Evolutionary conservation across 2,888 invertebrate species (phyloP).

Genomic region (Tolmerus cingulatus): DNA sequence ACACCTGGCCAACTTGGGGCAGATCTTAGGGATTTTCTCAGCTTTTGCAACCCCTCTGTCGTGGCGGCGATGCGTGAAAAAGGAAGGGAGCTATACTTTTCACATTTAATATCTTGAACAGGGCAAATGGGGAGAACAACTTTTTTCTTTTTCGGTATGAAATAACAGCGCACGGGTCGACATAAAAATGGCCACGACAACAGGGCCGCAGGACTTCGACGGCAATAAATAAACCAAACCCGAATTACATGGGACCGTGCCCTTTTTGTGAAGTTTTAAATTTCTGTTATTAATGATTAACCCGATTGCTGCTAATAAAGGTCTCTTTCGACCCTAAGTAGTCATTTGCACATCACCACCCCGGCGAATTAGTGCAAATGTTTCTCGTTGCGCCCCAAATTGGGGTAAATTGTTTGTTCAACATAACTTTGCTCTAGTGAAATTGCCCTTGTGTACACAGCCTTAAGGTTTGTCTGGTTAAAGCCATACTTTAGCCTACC

Average conservation of each 20-base stretch:
- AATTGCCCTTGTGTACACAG: neutral
- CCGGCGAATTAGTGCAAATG: neutral
- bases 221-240: neutral
- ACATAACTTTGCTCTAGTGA: neutral
- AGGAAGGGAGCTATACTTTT: neutral
- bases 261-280: slow-evolving; percentile 1
- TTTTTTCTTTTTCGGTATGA: neutral
- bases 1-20: neutral
- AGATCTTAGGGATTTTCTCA: neutral
- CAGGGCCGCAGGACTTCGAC: neutral
- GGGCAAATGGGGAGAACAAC: neutral
- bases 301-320: slow-evolving; percentile 22
- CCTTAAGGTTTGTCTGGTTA: neutral
- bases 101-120: neutral
- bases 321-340: neutral
- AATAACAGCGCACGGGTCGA: neutral
- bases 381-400: neutral
- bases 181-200: neutral
- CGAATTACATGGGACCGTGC: neutral
- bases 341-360: neutral
- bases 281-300: slow-evolving; percentile 8
- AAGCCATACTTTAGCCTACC: neutral
- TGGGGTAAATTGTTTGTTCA: neutral
- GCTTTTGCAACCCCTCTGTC: neutral
- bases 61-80: slow-evolving; percentile 1